Percentiles rank a stretch among this genome's conserved stretches.
phyloP scores from a whole-genome alignment of 2,888 invertebrate genomes.

The Ligdia adustata region DNA sequence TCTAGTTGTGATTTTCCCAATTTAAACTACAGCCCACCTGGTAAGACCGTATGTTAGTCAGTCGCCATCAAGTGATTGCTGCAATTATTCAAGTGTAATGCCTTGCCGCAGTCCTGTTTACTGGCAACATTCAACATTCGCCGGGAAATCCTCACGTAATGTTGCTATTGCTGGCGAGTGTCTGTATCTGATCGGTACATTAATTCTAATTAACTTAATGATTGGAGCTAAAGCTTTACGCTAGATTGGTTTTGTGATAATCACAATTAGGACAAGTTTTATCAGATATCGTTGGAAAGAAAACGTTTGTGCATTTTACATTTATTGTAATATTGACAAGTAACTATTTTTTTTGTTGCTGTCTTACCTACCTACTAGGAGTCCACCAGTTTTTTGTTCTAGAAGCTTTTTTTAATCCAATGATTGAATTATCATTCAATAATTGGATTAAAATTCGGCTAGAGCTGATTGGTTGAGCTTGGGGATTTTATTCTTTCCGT shows the following conservation, averaged over 20 bases:
- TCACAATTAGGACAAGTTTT: not conserved
- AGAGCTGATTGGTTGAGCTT: no score
- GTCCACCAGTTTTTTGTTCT: no score
- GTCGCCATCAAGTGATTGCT: constrained; percentile 59
- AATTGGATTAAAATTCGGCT: no score
- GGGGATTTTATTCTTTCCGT: no score
- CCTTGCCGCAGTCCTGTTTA: constrained; percentile 50
- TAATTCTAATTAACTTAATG: constrained; percentile 8
- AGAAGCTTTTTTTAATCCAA: no score
- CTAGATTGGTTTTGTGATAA: not conserved
- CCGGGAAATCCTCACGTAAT: constrained; percentile 33
- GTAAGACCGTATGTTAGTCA: constrained; percentile 54
- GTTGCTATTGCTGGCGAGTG: constrained; percentile 9
- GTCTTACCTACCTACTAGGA: no score
- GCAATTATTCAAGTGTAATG: constrained; percentile 63
- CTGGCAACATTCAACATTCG: constrained; percentile 42
- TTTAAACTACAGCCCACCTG: constrained; percentile 19
- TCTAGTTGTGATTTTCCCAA: constrained; percentile 17
- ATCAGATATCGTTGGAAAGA: no score
- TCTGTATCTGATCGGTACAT: constrained; percentile 2
- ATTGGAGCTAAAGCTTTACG: not conserved
- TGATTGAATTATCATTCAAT: no score
- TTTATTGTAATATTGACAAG: no score
- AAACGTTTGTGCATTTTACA: no score
- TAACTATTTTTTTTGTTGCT: no score